These are phyloP conservation scores for Mesitornis unicolor DNA, from an alignment of 2,113 vertebrate genomes.

Conservation along the genomic window DNA sequence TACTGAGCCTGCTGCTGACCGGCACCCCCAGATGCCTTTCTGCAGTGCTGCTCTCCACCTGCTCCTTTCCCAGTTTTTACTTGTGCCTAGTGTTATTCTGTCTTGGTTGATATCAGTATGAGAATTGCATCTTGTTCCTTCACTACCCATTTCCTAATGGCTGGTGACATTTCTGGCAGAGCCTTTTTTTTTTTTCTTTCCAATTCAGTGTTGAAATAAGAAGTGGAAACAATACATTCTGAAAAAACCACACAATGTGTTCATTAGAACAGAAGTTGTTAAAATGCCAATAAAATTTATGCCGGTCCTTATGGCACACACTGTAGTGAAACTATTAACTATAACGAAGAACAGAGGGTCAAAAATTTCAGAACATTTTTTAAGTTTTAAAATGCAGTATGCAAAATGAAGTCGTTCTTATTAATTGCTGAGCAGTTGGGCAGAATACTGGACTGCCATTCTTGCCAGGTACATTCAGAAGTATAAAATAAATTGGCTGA, in stretches of 20 bases:
- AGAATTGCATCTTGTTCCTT: background rate
- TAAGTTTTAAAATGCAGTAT: background rate
- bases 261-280: background rate
- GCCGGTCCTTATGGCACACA: fast-evolving
- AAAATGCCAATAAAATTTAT: background rate
- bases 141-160: background rate
- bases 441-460: background rate
- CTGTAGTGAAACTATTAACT: background rate
- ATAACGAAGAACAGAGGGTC: background rate
- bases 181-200: background rate
- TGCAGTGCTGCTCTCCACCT: too few relatives aligned
- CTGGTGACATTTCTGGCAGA: background rate
- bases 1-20: too few relatives aligned
- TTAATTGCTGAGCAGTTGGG: background rate
- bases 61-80: too few relatives aligned
- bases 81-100: too few relatives aligned
- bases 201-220: background rate
- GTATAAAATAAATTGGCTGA: background rate
- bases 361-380: background rate
- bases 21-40: too few relatives aligned
- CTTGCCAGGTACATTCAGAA: background rate
- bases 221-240: background rate
- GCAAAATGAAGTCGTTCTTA: background rate
- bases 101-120: background rate
- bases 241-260: background rate